Conservation (phyloP, 2,888 invertebrate species). For the Sialis fuliginosa region DNA sequence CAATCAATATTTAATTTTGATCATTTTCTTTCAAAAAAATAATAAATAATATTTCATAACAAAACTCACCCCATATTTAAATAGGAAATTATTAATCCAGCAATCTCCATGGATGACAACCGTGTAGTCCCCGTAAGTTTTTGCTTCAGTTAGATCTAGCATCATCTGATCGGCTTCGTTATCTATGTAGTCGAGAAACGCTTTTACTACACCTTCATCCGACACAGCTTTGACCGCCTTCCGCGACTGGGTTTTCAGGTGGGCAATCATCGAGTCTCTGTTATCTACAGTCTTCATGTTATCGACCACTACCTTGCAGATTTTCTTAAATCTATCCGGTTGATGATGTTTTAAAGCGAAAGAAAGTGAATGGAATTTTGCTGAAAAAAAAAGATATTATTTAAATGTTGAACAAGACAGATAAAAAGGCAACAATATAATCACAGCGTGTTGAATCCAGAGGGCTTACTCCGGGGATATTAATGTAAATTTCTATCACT, state of each 20-base stretch:
- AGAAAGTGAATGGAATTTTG: neutral
- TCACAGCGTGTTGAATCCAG: too few species aligned
- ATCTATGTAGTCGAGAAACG: conserved; percentile 6
- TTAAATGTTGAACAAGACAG: too few species aligned
- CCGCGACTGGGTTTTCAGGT: neutral
- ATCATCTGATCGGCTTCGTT: neutral
- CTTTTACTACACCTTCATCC: neutral
- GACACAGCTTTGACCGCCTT: neutral
- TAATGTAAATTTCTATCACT: too few species aligned
- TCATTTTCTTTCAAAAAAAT: too few species aligned
- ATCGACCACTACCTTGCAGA: neutral
- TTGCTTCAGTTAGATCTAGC: neutral
- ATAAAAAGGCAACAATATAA: too few species aligned
- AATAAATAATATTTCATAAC: neutral
- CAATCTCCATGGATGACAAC: conserved; percentile 17
- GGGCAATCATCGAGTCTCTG: neutral
- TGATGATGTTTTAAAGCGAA: conserved; percentile 1
- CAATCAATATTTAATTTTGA: too few species aligned
- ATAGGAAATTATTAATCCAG: conserved; percentile 20
- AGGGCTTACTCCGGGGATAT: too few species aligned
- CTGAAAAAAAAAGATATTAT: neutral
- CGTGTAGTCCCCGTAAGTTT: conserved; percentile 3
- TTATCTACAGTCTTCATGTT: neutral
- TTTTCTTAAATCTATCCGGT: neutral
- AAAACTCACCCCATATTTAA: conserved; percentile 15